phyloP scores from a whole-genome alignment of 2,797 vertebrate genomes.

The Tachyglossus aculeatus region DNA sequence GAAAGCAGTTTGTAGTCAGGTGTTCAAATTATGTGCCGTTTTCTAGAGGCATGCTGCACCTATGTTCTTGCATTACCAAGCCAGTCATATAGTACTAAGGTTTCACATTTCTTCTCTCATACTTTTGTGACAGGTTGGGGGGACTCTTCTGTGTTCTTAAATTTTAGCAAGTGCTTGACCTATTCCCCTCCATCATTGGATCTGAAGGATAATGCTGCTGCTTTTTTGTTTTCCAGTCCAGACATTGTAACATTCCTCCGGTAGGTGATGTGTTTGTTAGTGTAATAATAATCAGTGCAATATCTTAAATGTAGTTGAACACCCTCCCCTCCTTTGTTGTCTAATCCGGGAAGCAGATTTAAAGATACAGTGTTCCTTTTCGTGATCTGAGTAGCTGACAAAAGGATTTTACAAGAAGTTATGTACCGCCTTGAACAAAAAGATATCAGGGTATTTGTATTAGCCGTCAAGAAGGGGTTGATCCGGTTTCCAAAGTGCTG shows the following conservation, averaged over 20 bases:
- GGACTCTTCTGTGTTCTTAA: background rate
- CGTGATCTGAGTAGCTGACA: background rate
- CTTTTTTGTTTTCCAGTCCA: constrained; percentile 45
- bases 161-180: constrained; percentile 21
- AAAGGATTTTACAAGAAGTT: background rate
- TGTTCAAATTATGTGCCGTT: constrained; percentile 16
- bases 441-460: background rate
- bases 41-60: background rate
- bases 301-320: constrained; percentile 58
- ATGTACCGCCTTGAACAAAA: background rate
- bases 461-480: background rate
- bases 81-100: background rate
- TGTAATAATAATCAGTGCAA: constrained; percentile 66
- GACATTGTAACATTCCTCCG: constrained; percentile 57
- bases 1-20: background rate
- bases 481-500: background rate
- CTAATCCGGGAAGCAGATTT: constrained; percentile 37
- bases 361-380: constrained; percentile 52
- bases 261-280: constrained; percentile 56
- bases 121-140: no score
- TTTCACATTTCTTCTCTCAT: no score
- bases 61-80: background rate
- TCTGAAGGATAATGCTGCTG: constrained; percentile 37
- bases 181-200: constrained; percentile 14
- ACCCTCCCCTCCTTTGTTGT: constrained; percentile 37